Evolutionary conservation across 2,888 invertebrate species (phyloP), one percentile per base, ranked within the genome.

Genomic region (Ceratothoa steindachneri): DNA sequence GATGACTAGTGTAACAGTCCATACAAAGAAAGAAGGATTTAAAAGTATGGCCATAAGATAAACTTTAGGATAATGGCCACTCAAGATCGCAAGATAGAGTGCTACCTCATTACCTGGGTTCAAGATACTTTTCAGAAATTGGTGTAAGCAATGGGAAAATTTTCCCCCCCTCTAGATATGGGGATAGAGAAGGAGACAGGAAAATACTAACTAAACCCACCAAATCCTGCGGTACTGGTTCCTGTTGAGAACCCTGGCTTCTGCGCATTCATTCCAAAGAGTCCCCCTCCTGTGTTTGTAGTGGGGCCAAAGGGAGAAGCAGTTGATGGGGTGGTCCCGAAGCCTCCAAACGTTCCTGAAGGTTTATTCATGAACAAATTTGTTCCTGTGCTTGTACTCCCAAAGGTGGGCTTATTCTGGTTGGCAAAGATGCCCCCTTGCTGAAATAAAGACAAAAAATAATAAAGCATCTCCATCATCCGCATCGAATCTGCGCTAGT

Each of bases 381-480:
- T 12, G 60, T 60, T 0, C 86, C 85, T 73, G 87, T 87, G 51
- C 83, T 82, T 24, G 87, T 87, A 83, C 88, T 88, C 0, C 83
- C 80, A 55, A 82, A 67, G 12, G 67, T 30, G 1, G 67, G 27
- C 29, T 60, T 60, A 24, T 67, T 67, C 67, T 67, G 67, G 31
- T 27, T 4, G 12, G n/a, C 31, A 29, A 67, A 67, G 15, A 67
- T 19, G 22, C 67, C 29, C 22, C 67, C 67, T 30, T 30, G 60
- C 3, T 60, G 60, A 60, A 2, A n/a, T n/a, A n/a, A n/a, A n/a
- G n/a, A n/a, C n/a, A n/a, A n/a, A n/a, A n/a, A n/a, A n/a, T n/a
- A n/a, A n/a, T n/a, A n/a, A n/a, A n/a, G n/a, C n/a, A n/a, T n/a
- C n/a, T n/a, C n/a, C n/a, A n/a, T n/a, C n/a, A n/a, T n/a, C n/a